Base-by-base conservation (phyloP, 2,888 invertebrate genomes). In the Achlya flavicornis region DNA sequence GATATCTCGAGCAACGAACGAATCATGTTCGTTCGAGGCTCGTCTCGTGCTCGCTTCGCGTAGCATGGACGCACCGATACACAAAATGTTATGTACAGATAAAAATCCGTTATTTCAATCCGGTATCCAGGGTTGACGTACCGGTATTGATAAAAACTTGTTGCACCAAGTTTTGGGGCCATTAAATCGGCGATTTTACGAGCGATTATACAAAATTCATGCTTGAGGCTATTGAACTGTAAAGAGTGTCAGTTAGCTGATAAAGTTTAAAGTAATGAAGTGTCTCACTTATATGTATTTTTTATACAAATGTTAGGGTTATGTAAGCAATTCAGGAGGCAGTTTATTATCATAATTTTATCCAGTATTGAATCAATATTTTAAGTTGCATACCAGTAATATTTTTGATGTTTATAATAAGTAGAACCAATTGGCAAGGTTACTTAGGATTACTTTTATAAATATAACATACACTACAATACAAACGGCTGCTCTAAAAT, bases 81-180 rank as follows among this genome's bases (percentile, higher is more conserved):
- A 35, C n/a, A 58, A 10, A n/a, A 14, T n/a, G 11, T 33, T 59
- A 41, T 60, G 14, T 60, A 41, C 41, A 60, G 26, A 53, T 53
- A 53, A 19, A 58, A 26, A 41, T 41, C 60, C 60, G 60, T 60
- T 60, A 60, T 10, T 43, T 26, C 41, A 11, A 43, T 60, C 41
- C 60, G 16, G 59, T 60, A 62, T 26, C 14, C 62, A 63, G 61
- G 19, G 71, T 71, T 73, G 70, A 74, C 73, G 75, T 72, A 80
- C 80, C 78, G 75, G 76, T 77, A 77, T 74, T 62, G 68, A 70
- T 66, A 69, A 64, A 69, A 75, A 77, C 80, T 70, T 66, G 80
- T 72, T 71, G 61, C 64, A 61, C 59, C 19, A 41, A 59, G 67
- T 46, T 63, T 68, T 61, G 63, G 69, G 53, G 78, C 79, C 74